These are phyloP conservation scores for Nylanderia fulva DNA, from an alignment of 1,140 invertebrate species.

Conservation along the genomic window DNA sequence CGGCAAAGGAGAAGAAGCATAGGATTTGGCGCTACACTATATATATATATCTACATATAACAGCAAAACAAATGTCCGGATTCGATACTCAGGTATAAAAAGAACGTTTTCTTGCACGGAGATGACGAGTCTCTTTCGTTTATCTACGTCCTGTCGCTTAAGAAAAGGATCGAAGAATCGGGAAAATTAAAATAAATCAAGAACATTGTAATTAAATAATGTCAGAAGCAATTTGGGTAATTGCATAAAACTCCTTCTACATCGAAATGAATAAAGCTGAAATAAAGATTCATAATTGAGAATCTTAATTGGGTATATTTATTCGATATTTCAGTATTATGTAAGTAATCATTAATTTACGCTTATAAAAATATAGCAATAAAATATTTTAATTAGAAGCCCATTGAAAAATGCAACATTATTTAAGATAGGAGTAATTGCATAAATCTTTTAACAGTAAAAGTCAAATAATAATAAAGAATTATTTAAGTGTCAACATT, in stretches of 20 bases:
- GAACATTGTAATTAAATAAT: background rate
- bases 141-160: background rate
- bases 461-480: too few species aligned
- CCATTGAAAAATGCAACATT: too few species aligned
- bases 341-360: conserved; percentile 7
- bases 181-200: background rate
- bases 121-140: background rate
- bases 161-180: background rate
- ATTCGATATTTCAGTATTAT: conserved; percentile 11
- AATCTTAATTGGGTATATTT: conserved; percentile 9
- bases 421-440: too few species aligned
- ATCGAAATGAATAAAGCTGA: background rate
- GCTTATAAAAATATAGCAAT: background rate
- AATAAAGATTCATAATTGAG: background rate
- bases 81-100: background rate
- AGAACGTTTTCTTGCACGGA: background rate
- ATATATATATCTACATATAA: background rate
- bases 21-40: background rate
- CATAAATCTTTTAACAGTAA: too few species aligned
- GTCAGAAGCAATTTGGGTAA: background rate
- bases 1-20: background rate
- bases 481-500: too few species aligned
- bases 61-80: conserved; percentile 8
- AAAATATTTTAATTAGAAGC: conserved; percentile 1
- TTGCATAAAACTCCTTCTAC: background rate